Base-by-base conservation (phyloP, 2,888 invertebrate genomes). In the Aphodius granarius region DNA sequence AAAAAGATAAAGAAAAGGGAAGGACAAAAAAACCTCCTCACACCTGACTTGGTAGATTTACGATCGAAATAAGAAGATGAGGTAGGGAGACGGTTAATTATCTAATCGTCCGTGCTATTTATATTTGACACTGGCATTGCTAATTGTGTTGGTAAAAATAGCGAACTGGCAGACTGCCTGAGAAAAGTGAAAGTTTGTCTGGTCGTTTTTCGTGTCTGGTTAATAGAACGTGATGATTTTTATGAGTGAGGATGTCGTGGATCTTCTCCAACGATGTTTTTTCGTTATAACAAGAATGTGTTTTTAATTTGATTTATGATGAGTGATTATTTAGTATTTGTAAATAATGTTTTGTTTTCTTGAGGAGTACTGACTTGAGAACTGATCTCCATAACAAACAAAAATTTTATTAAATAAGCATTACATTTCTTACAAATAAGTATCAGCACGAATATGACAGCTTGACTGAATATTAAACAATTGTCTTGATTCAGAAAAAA, bases 111-210 rank as follows among this genome's bases (percentile, higher is more conserved):
- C 15, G 72, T 63, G 71, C 76, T 73, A 76, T 71, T 73, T 71
- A 73, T 76, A 73, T 71, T 18, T 73, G 76, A 76, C 76, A 76
- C 70, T 76, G 76, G 73, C 76, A 76, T 73, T 76, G 76, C 76
- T 71, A 76, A 76, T 76, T 73, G 76, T 73, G 43, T 66, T 22
- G 73, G 73, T 70, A 70, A 76, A 73, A 65, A 71, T 62, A 68
- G 22, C 23, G 63, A 21, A 65, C 43, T 76, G 76, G 76, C 73
- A 73, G 62, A 16, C 16, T 73, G 76, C 76, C 75, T 43, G 43
- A 72, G 18, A 72, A 63, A 43, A 62, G 9, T 43, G 9, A 63
- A 43, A 62, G 9, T 43, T 15, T 71, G 20, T 71, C 16, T 68
- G 21, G 68, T 68, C 13, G 20, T 22, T 68, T n/a, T 68, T 68